Evolutionary conservation across 2,113 vertebrate genomes (phyloP).

Genomic region (Pedionomus torquatus): DNA sequence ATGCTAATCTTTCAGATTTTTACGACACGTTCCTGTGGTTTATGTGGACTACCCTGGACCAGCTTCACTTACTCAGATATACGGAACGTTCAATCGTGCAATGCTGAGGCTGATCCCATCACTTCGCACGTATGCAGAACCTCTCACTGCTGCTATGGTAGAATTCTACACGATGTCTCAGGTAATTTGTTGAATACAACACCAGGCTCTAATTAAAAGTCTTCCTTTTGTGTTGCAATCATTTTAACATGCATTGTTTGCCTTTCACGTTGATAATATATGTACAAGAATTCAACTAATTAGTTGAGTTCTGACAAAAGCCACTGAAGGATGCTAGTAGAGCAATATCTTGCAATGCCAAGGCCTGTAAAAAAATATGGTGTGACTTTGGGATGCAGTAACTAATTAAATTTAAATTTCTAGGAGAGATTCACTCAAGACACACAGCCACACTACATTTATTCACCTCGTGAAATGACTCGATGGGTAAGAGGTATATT

Average conservation of each 20-base stretch:
- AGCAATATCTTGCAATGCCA: background rate
- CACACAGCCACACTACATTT: conserved; percentile 98
- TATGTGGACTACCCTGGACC: conserved; percentile 98
- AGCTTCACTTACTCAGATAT: conserved; percentile 97
- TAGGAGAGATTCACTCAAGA: conserved; percentile 98
- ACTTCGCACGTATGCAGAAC: conserved; percentile 92
- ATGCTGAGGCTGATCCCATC: conserved; percentile 96
- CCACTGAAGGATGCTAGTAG: background rate
- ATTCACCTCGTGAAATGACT: conserved; percentile 98
- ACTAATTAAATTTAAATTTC: background rate
- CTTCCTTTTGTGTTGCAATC: background rate
- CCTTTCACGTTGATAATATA: background rate
- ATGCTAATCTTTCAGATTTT: conserved; percentile 77
- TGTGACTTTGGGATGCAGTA: background rate
- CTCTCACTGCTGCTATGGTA: conserved; percentile 97
- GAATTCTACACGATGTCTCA: conserved; percentile 99
- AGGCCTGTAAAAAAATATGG: background rate
- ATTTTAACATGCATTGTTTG: background rate
- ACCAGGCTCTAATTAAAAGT: background rate
- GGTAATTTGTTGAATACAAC: conserved; percentile 68
- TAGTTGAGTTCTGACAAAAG: background rate
- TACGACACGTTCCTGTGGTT: conserved; percentile 96
- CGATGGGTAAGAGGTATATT: conserved; percentile 98
- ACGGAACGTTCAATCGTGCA: conserved; percentile 97
- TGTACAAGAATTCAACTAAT: background rate